These are phyloP conservation scores for Pocillopora meandrina DNA, from an alignment of 92 coral and sea anemone genomes.

Conservation along the genomic window DNA sequence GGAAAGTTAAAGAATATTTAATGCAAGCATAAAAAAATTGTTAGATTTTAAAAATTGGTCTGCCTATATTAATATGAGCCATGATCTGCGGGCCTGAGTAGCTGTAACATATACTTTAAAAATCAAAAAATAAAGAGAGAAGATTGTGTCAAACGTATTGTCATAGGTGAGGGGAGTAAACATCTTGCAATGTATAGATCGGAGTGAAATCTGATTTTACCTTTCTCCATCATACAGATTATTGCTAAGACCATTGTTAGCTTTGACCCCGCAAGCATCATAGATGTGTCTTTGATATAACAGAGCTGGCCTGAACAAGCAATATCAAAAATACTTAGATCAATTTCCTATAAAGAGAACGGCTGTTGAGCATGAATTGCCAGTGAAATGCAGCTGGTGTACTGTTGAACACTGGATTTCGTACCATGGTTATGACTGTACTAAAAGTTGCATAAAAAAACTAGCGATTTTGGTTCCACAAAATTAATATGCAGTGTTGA, in stretches of 20 bases:
- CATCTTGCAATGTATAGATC: too few species aligned
- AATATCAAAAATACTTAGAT: not conserved
- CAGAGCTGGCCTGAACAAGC: not conserved
- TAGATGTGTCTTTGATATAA: not conserved
- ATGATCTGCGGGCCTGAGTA: too few species aligned
- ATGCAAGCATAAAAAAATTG: not conserved
- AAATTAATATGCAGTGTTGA: too few species aligned
- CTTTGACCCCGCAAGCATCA: not conserved
- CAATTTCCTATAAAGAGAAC: not conserved
- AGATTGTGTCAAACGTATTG: too few species aligned
- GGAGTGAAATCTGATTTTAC: not conserved
- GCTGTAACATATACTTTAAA: too few species aligned
- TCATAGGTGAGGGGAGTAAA: too few species aligned
- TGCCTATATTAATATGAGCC: too few species aligned
- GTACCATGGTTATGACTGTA: not conserved
- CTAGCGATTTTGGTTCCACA: too few species aligned
- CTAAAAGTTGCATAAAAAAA: not conserved
- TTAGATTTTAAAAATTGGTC: too few species aligned
- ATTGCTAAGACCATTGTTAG: not conserved
- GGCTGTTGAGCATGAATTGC: not conserved
- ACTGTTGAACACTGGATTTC: too few species aligned
- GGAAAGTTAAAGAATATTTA: not conserved
- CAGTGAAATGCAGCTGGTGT: too few species aligned
- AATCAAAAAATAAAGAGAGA: too few species aligned
- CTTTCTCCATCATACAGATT: conserved; percentile 7